phyloP scores from a whole-genome alignment of 2,113 vertebrate species.

The Mobula birostris region DNA sequence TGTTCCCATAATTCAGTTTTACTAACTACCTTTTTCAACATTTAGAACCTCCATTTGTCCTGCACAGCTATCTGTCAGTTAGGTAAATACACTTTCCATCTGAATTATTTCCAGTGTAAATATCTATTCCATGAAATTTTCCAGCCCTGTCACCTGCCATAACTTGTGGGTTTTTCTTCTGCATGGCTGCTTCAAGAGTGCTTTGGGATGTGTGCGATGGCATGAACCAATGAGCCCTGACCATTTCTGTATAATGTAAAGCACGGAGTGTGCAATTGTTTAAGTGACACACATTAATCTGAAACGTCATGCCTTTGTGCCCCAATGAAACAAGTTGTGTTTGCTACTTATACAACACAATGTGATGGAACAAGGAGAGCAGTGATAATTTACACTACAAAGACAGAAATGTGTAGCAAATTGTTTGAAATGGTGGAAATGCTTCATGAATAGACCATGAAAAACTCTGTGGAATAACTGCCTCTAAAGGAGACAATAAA shows the following conservation, averaged over 20 bases:
- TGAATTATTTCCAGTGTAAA: constrained; percentile 35
- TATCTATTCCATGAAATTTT: not conserved
- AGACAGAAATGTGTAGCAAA: not conserved
- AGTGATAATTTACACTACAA: not conserved
- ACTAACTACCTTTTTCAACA: not conserved
- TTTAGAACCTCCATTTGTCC: not conserved
- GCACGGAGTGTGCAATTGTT: constrained; percentile 23
- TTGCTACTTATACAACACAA: constrained; percentile 3
- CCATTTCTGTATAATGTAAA: constrained; percentile 15
- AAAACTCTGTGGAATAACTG: not conserved
- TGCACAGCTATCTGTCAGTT: not conserved
- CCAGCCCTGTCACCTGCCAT: constrained; percentile 20
- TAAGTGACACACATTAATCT: constrained; percentile 29
- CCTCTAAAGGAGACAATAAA: not conserved
- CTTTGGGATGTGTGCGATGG: not conserved
- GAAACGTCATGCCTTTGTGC: constrained; percentile 25
- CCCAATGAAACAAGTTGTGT: not conserved
- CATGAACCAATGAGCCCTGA: constrained; percentile 7
- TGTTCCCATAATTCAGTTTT: not conserved
- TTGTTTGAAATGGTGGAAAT: not conserved
- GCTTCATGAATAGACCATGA: not conserved
- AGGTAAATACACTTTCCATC: constrained; percentile 8
- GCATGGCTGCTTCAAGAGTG: not conserved
- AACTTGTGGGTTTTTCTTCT: not conserved
- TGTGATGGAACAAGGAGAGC: not conserved